Base-by-base conservation (phyloP, 2,797 vertebrate species). In the Muscicapa comitata region DNA sequence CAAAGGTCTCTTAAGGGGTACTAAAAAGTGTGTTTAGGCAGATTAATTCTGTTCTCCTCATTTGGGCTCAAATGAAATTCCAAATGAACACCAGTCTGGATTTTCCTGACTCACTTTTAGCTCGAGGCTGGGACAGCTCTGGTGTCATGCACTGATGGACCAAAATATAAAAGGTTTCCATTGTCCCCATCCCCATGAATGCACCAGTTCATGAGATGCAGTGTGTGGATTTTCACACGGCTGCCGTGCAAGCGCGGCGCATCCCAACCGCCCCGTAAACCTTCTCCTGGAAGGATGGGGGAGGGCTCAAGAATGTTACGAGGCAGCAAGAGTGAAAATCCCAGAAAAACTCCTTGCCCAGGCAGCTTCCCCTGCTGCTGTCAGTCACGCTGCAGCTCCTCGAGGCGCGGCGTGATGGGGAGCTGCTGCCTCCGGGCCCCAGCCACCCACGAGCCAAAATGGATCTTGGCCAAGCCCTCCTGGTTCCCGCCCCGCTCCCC, bases 321-420 rank as follows among this genome's bases (percentile, higher is more conserved):
- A 91, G 72, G 75, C 65, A 73, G 54, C 47, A 75, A n/a, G n/a
- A 80, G 57, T 40, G 58, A 92, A 94, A 96, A 94, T 62, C 79
- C 68, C 40, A 75, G 68, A 67, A 73, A 87, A 92, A 62, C 13
- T 24, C 79, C 77, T 57, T 65, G 42, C 35, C 40, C 59, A 54
- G 82, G 9, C 71, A 82, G 65, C 75, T 84, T 91, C 79, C 68
- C 40, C 89, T 85, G 81, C 86, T 42, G 86, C 93, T 91, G 80
- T 94, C 93, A 95, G 94, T 95, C 92, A 95, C 26, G 25, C 88
- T 43, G 86, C 88, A 87, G 94, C 93, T 93, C 75, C 78, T 87
- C 61, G 57, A 82, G 84, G 74, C 14, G 20, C 76, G 3, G n/a
- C 1, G 9, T 79, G 77, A 95, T 57, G 71, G 63, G 93, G 74